These are phyloP conservation scores for Chrysocyon brachyurus DNA, from an alignment of 2,797 vertebrate species.

Conservation along the genomic window DNA sequence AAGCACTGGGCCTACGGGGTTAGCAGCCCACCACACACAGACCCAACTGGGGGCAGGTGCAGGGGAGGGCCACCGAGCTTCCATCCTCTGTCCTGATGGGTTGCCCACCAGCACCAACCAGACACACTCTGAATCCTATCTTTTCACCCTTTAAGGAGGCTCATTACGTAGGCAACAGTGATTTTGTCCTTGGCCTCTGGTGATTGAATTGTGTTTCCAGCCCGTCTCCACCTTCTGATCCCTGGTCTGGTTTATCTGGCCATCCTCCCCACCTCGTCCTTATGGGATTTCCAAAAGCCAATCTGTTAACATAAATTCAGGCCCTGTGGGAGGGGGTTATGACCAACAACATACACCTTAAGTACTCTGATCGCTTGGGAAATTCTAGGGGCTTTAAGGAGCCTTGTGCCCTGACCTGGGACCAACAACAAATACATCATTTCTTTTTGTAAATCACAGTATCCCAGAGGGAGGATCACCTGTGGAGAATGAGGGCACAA, in stretches of 20 bases:
- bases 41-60: too few species aligned
- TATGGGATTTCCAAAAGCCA: neutral
- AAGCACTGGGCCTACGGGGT: too few species aligned
- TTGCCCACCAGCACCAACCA: too few species aligned
- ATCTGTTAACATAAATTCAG: neutral
- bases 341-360: neutral
- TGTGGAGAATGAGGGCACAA: neutral
- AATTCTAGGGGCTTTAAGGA: neutral
- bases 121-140: neutral
- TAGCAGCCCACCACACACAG: too few species aligned
- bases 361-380: neutral
- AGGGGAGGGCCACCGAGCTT: neutral
- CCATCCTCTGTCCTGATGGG: neutral
- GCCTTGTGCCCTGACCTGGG: neutral
- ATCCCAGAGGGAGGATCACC: neutral
- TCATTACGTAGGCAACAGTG: neutral
- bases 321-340: neutral
- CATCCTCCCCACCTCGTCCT: neutral
- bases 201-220: neutral
- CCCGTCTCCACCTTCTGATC: neutral
- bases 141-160: neutral
- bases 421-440: neutral
- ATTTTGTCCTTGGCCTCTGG: neutral
- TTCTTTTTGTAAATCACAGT: slow-evolving; percentile 13
- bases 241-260: neutral